phyloP scores from a whole-genome alignment of 2,888 invertebrate species.

The Apotomis betuletana region DNA sequence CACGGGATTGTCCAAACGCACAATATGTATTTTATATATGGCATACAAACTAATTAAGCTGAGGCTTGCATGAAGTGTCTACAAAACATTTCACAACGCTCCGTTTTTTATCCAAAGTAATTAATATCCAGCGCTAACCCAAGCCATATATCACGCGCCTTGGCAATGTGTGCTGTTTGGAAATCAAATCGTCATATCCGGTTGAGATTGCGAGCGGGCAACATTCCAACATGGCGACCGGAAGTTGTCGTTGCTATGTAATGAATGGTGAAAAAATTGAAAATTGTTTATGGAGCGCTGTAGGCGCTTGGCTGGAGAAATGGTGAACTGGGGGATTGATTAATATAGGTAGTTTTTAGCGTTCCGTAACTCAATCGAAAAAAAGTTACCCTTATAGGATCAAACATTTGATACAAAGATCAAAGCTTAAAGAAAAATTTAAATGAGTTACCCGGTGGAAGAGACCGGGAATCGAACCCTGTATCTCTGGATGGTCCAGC shows the following conservation, averaged over 20 bases:
- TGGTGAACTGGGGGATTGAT: not conserved
- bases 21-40: too few relatives aligned
- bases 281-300: constrained; percentile 33
- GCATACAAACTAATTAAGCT: too few relatives aligned
- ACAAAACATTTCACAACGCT: not conserved
- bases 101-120: constrained; percentile 34
- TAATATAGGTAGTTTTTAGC: not conserved
- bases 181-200: constrained; percentile 43
- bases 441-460: too few relatives aligned
- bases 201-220: constrained; percentile 41
- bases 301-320: not conserved
- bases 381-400: too few relatives aligned
- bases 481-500: too few relatives aligned
- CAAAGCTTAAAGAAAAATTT: too few relatives aligned
- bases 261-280: constrained; percentile 40
- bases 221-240: constrained; percentile 39
- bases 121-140: constrained; percentile 36
- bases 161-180: constrained; percentile 42
- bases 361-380: too few relatives aligned
- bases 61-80: not conserved
- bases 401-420: too few relatives aligned
- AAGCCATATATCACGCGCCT: constrained; percentile 35
- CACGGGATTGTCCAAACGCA: too few relatives aligned
- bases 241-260: constrained; percentile 40
- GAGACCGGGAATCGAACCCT: too few relatives aligned